Percentiles rank a stretch among this genome's conserved stretches.
Evolutionary conservation across 2,113 vertebrate species (phyloP).

Genomic region (Caracal caracal): DNA sequence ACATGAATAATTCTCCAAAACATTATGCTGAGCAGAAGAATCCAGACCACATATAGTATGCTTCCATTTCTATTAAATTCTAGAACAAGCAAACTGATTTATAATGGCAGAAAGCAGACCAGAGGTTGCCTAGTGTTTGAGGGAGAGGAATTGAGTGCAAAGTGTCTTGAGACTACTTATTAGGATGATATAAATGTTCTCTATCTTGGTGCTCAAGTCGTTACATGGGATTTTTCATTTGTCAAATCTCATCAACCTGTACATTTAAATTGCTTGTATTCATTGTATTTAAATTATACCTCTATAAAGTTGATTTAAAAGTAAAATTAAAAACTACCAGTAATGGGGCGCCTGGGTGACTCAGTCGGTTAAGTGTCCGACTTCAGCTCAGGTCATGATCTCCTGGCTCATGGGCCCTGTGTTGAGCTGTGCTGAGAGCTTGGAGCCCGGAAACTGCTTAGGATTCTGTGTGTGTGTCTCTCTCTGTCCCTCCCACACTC

Average conservation of each 20-base stretch:
- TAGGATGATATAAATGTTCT: background rate
- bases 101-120: background rate
- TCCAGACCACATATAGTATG: background rate
- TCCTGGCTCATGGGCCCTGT: too few species aligned
- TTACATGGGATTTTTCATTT: background rate
- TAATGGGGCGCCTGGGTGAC: background rate
- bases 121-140: background rate
- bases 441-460: too few species aligned
- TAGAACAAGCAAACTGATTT: background rate
- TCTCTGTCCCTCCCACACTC: too few species aligned
- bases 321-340: conserved; percentile 23
- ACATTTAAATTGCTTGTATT: background rate
- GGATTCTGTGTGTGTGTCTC: too few species aligned
- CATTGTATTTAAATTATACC: conserved; percentile 15
- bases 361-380: too few species aligned
- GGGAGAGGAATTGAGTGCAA: background rate
- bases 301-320: conserved; percentile 42
- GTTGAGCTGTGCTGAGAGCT: too few species aligned
- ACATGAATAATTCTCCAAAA: background rate
- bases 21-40: background rate
- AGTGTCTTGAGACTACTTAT: background rate
- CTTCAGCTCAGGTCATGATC: too few species aligned
- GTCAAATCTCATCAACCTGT: background rate
- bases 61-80: background rate
- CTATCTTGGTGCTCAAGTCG: background rate